These are phyloP conservation scores for Agrochola macilenta DNA, from an alignment of 2,888 invertebrate genomes.

Conservation along the genomic window DNA sequence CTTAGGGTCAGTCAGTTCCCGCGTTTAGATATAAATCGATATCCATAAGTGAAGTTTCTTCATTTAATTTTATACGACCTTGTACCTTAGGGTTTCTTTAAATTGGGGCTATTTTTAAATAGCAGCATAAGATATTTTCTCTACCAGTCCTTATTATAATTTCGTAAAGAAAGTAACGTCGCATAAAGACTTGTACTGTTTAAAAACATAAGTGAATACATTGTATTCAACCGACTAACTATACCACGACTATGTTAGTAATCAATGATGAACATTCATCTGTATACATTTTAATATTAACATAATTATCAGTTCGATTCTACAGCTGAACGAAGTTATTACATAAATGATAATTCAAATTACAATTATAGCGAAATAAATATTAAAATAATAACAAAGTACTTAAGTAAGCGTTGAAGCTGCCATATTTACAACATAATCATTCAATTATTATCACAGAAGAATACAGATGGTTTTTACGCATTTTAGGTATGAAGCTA, in stretches of 20 bases:
- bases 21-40: neutral
- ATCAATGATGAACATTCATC: conserved; percentile 45
- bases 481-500: too few relatives aligned
- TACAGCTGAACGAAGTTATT: conserved; percentile 56
- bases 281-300: conserved; percentile 48
- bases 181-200: conserved; percentile 59
- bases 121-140: conserved; percentile 2
- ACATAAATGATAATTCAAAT: conserved; percentile 58
- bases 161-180: conserved; percentile 29
- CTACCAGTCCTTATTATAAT: conserved; percentile 20
- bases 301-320: conserved; percentile 59
- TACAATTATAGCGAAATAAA: conserved; percentile 65
- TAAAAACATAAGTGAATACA: conserved; percentile 60
- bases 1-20: conserved; percentile 5
- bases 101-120: conserved; percentile 16
- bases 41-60: neutral
- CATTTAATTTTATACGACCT: neutral
- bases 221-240: conserved; percentile 60
- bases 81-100: neutral
- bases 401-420: conserved; percentile 69
- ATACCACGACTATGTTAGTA: conserved; percentile 53
- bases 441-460: conserved; percentile 53
- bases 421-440: conserved; percentile 83
- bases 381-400: conserved; percentile 71
- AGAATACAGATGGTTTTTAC: too few relatives aligned